phyloP scores from a whole-genome alignment of 2,113 vertebrate species.

The Chlamydotis undulata region DNA sequence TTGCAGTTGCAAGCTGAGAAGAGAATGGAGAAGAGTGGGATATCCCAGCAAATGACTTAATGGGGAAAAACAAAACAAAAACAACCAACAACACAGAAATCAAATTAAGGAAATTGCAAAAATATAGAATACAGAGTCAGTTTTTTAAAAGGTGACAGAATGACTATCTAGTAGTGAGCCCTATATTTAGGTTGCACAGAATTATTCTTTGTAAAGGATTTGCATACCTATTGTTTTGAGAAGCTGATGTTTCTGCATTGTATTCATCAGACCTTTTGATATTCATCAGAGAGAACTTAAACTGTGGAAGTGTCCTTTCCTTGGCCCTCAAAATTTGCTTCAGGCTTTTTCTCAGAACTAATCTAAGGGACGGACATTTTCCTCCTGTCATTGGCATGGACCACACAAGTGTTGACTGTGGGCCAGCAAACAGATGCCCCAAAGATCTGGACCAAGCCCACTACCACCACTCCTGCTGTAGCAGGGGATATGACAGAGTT shows the following conservation, averaged over 20 bases:
- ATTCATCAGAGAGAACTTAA: not conserved
- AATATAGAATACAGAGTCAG: not conserved
- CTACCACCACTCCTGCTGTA: not conserved
- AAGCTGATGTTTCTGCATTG: not conserved
- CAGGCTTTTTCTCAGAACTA: not conserved
- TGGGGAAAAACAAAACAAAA: not conserved
- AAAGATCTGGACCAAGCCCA: not conserved
- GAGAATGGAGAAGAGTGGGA: accelerated
- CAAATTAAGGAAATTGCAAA: not conserved
- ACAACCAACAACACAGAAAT: not conserved
- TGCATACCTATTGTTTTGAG: not conserved
- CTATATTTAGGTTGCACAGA: not conserved
- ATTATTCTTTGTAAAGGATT: not conserved
- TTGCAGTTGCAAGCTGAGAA: not conserved
- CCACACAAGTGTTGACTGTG: not conserved
- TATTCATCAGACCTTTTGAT: not conserved
- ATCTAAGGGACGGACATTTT: not conserved
- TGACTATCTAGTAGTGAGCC: not conserved
- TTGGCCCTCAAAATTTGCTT: not conserved
- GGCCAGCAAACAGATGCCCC: not conserved
- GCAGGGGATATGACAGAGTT: not conserved
- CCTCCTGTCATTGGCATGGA: not conserved
- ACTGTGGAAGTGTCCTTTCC: not conserved
- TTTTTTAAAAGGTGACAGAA: not conserved
- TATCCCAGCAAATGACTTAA: not conserved